Percentiles rank a stretch among this genome's conserved stretches.
Conservation (phyloP, 2,888 invertebrate genomes). For the Chrysodeixis includens region DNA sequence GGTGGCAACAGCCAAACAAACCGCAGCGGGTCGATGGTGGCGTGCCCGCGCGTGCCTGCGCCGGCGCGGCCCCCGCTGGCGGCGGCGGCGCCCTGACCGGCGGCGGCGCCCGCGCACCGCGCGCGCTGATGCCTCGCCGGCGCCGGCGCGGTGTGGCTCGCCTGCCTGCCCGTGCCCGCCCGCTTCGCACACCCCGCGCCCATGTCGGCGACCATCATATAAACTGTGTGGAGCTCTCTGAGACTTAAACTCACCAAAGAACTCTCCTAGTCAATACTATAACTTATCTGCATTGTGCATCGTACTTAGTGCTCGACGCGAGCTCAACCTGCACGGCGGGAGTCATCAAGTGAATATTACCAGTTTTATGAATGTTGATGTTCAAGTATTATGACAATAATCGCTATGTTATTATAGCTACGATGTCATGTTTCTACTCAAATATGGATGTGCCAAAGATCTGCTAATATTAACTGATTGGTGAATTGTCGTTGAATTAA, state of each 20-base stretch:
- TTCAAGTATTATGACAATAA: slow-evolving; percentile 68
- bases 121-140: slow-evolving; percentile 83
- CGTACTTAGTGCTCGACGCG: slow-evolving; percentile 26
- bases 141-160: slow-evolving; percentile 79
- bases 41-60: slow-evolving; percentile 91
- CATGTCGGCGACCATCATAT: slow-evolving; percentile 68
- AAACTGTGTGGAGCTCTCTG: slow-evolving; percentile 32
- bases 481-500: slow-evolving; percentile 29
- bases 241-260: slow-evolving; percentile 54
- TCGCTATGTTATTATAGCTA: slow-evolving; percentile 48
- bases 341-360: slow-evolving; percentile 35
- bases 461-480: slow-evolving; percentile 21
- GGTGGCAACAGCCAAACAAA: slow-evolving; percentile 75
- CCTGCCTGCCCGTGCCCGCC: slow-evolving; percentile 79
- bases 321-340: slow-evolving; percentile 45
- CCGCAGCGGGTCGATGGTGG: slow-evolving; percentile 86
- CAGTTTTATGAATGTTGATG: slow-evolving; percentile 50
- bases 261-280: slow-evolving; percentile 57
- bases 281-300: slow-evolving; percentile 31
- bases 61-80: slow-evolving; percentile 82
- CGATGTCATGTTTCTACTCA: slow-evolving; percentile 39
- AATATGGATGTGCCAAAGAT: slow-evolving; percentile 66
- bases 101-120: slow-evolving; percentile 77
- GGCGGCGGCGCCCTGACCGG: slow-evolving; percentile 86
- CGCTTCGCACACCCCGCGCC: slow-evolving; percentile 67